phyloP scores from a whole-genome alignment of 2,113 vertebrate genomes.

The Phoenicopterus ruber region DNA sequence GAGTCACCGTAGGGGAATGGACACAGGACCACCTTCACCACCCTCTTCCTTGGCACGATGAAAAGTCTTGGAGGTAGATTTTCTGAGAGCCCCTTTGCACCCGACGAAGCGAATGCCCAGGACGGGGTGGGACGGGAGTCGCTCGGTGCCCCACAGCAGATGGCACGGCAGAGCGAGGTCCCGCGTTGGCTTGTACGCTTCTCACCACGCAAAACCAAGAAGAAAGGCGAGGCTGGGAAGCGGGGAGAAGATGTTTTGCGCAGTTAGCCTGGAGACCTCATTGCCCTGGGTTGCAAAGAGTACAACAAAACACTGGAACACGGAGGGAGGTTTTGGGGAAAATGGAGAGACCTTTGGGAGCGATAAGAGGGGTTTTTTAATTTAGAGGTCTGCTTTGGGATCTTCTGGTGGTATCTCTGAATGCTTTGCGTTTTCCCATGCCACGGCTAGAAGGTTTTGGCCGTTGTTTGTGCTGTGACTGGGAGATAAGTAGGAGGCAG shows the following conservation, averaged over 20 bases:
- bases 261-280: neutral
- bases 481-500: neutral
- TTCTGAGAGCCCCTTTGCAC: neutral
- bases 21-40: neutral
- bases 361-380: neutral
- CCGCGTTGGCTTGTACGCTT: neutral
- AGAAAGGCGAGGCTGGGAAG: neutral
- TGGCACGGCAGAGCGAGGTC: neutral
- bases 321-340: neutral
- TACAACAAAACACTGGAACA: neutral
- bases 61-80: neutral
- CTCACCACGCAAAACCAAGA: neutral
- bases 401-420: neutral
- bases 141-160: neutral
- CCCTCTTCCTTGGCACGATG: neutral
- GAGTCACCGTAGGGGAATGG: neutral
- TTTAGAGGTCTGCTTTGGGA: neutral
- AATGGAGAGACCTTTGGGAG: neutral
- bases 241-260: neutral
- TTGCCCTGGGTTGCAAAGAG: neutral
- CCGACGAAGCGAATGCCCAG: rapidly evolving
- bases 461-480: neutral
- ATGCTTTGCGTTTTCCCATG: neutral
- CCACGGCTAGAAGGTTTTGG: neutral
- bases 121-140: neutral